Conservation (phyloP, 2,888 invertebrate species). For the Mesochorus sp. region DNA sequence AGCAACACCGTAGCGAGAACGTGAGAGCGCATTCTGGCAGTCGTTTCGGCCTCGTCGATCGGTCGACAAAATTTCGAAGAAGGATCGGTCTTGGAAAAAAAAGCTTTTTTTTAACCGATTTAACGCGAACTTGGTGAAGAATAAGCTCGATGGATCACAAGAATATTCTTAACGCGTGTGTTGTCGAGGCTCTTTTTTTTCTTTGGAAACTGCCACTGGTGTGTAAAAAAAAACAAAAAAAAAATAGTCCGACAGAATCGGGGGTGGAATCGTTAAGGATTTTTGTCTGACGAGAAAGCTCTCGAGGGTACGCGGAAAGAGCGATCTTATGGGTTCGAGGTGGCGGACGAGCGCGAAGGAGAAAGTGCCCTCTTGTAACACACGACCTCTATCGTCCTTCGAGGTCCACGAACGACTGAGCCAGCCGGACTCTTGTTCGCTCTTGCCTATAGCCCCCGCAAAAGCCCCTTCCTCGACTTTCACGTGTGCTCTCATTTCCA, state of each 20-base stretch:
- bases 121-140: no score
- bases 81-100: no score
- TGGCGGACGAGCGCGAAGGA: conserved; percentile 68
- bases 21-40: conserved; percentile 76
- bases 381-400: conserved; percentile 82
- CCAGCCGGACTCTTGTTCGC: conserved; percentile 76
- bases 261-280: no score
- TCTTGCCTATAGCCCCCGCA: conserved; percentile 77
- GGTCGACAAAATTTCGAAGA: conserved; percentile 1
- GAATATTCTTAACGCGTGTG: no score
- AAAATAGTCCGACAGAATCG: no score
- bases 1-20: conserved; percentile 74
- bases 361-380: conserved; percentile 75
- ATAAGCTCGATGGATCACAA: no score
- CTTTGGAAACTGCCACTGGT: no score
- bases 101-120: conserved; percentile 1
- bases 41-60: not conserved
- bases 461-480: conserved; percentile 76
- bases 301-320: not conserved
- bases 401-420: conserved; percentile 82
- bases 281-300: no score
- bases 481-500: conserved; percentile 81
- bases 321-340: conserved; percentile 42
- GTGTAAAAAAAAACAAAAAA: no score
- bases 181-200: no score